Conservation (phyloP, 1,140 invertebrate genomes). For the Muscidifurax raptorellus region DNA sequence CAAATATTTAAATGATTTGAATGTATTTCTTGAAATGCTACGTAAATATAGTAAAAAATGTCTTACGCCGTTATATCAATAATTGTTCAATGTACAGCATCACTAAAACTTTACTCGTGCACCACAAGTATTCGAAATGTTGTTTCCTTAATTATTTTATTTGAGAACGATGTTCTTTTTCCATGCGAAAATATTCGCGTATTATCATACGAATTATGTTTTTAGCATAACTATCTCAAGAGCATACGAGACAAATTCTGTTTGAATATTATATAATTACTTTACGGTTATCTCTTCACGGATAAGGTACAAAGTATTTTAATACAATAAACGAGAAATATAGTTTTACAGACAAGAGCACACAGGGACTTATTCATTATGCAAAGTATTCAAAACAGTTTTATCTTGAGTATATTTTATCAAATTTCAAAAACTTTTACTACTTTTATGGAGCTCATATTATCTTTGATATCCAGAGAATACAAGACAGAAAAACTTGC, state of each 20-base stretch:
- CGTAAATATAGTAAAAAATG: neutral
- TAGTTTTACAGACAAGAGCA: neutral
- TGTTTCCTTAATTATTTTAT: neutral
- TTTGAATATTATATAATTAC: neutral
- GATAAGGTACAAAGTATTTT: slow-evolving; percentile 18
- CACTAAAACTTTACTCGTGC: neutral
- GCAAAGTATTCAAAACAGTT: slow-evolving; percentile 2
- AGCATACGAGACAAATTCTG: neutral
- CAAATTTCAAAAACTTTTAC: neutral
- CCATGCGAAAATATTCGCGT: neutral
- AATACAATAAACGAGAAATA: neutral
- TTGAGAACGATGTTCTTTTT: neutral
- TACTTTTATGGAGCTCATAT: neutral
- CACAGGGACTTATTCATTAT: neutral
- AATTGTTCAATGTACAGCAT: neutral
- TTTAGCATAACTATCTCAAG: neutral
- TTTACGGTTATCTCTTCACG: neutral
- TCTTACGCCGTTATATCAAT: neutral
- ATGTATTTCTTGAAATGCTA: neutral
- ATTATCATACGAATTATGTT: neutral
- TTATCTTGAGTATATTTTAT: neutral
- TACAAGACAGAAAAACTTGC: neutral
- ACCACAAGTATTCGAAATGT: neutral
- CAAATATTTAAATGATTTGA: neutral
- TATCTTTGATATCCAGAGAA: neutral